Evolutionary conservation across 1,140 invertebrate species (phyloP).

Genomic region (Lordiphosa collinella): DNA sequence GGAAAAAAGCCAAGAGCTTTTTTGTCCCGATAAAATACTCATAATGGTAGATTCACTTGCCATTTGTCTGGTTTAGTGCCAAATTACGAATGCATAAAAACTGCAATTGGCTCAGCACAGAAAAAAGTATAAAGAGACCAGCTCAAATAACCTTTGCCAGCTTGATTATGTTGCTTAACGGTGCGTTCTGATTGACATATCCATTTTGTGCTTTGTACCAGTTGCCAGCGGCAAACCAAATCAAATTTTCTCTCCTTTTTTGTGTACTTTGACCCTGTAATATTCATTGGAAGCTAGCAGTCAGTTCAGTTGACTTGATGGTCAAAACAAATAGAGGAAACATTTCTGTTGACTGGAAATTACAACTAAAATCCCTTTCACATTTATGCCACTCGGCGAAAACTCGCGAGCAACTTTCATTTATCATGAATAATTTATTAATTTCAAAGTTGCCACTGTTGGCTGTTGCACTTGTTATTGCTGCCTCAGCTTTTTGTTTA

Average conservation of each 20-base stretch:
- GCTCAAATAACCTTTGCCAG: constrained; percentile 23
- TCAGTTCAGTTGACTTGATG: not conserved
- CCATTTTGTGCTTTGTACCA: constrained; percentile 32
- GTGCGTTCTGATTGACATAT: constrained; percentile 53
- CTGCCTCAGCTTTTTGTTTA: constrained; percentile 62
- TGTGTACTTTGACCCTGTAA: constrained; percentile 1
- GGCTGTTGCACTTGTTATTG: constrained; percentile 37
- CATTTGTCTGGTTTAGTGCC: not conserved
- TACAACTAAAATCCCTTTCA: no score
- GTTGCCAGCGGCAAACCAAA: constrained; percentile 7
- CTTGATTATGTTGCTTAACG: constrained; percentile 62
- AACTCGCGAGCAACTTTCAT: constrained; percentile 42
- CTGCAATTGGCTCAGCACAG: constrained; percentile 9
- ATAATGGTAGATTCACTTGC: not conserved
- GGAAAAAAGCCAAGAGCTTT: no score
- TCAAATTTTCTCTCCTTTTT: not conserved
- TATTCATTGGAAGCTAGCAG: constrained; percentile 29
- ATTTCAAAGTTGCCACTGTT: constrained; percentile 44
- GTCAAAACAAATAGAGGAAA: constrained; percentile 1
- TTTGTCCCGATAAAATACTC: no score
- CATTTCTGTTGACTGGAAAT: not conserved
- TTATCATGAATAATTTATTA: constrained; percentile 64
- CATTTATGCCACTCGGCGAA: not conserved
- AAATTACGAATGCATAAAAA: constrained; percentile 4
- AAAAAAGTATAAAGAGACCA: constrained; percentile 2